These are phyloP conservation scores for Chanos chanos DNA, from an alignment of 2,797 vertebrate genomes.

Conservation along the genomic window DNA sequence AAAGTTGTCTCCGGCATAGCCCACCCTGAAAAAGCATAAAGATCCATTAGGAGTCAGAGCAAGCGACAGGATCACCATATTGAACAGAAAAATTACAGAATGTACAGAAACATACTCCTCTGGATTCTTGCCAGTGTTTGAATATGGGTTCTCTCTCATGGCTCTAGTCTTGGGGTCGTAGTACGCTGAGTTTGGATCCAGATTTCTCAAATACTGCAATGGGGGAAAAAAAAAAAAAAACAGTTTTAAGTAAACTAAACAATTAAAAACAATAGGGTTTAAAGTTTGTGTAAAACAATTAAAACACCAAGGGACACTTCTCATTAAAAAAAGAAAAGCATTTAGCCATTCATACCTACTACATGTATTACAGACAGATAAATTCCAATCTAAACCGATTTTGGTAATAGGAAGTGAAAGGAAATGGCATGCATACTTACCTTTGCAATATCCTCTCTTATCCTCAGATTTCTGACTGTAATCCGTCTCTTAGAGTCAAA, in stretches of 20 bases:
- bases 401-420: too few relatives aligned
- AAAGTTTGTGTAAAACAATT: too few relatives aligned
- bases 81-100: not conserved
- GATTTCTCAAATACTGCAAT: slow-evolving; percentile 89
- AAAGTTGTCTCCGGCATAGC: slow-evolving; percentile 97
- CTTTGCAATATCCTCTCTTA: slow-evolving; percentile 96
- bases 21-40: slow-evolving; percentile 76
- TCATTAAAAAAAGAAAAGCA: too few relatives aligned
- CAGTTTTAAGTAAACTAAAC: not conserved
- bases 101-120: slow-evolving; percentile 83
- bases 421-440: slow-evolving; percentile 63
- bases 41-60: too few relatives aligned
- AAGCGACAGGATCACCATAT: not conserved
- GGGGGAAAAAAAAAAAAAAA: slow-evolving; percentile 37
- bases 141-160: slow-evolving; percentile 97
- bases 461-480: slow-evolving; percentile 94
- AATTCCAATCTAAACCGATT: too few relatives aligned
- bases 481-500: slow-evolving; percentile 98
- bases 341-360: too few relatives aligned
- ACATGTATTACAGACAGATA: too few relatives aligned
- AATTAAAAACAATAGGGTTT: too few relatives aligned
- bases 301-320: too few relatives aligned
- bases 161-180: slow-evolving; percentile 98
- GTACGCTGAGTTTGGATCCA: slow-evolving; percentile 98
- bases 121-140: slow-evolving; percentile 92